These are phyloP conservation scores for Cyanoliseus patagonus DNA, from an alignment of 2,113 vertebrate species.

Conservation along the genomic window DNA sequence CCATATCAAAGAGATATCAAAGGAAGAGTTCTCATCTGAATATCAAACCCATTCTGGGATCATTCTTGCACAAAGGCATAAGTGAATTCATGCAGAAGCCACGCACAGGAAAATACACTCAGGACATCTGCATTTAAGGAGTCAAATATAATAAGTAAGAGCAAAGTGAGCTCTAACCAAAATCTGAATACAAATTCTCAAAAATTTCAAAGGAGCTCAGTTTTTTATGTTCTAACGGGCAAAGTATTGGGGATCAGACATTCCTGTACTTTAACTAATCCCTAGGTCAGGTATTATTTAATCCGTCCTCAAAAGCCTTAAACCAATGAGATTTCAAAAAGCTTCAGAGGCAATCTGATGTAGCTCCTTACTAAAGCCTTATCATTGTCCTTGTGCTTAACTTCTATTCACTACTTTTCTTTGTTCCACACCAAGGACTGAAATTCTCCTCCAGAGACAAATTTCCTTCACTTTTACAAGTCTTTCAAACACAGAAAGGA, in stretches of 20 bases:
- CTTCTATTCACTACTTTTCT: not conserved
- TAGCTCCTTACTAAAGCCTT: not conserved
- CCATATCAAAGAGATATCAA: not conserved
- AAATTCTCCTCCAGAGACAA: not conserved
- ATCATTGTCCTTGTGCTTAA: not conserved
- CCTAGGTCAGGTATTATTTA: not conserved
- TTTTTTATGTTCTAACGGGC: not conserved
- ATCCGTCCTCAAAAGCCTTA: not conserved
- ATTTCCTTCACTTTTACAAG: not conserved
- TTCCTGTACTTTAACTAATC: not conserved
- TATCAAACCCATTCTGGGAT: not conserved
- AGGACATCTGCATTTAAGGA: not conserved
- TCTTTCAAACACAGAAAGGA: not conserved
- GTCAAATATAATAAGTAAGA: not conserved
- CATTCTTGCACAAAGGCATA: not conserved
- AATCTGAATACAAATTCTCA: not conserved
- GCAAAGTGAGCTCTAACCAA: not conserved
- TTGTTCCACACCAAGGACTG: not conserved
- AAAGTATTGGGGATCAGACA: not conserved
- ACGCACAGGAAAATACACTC: not conserved
- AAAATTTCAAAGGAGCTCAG: not conserved
- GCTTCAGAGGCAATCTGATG: not conserved
- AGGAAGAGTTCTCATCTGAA: not conserved
- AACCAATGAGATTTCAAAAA: not conserved
- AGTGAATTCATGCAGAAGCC: not conserved